Evolutionary conservation across 2,113 vertebrate genomes (phyloP).

Genomic region (Amia ocellicauda): DNA sequence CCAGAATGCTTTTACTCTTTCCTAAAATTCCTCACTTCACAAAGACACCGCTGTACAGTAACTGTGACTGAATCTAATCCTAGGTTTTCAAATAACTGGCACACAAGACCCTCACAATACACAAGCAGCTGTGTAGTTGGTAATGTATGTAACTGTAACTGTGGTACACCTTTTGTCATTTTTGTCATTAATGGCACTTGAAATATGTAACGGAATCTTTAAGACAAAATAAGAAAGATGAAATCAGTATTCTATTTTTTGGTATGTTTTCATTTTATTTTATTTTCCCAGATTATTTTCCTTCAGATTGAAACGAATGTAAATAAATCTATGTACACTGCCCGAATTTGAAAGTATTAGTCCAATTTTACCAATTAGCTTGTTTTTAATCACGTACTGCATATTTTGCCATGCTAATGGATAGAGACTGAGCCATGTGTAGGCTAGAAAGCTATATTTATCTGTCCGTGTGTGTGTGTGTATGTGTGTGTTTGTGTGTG

Average conservation of each 20-base stretch:
- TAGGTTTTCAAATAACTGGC: not conserved
- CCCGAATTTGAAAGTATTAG: conserved; percentile 66
- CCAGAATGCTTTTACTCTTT: too few species aligned
- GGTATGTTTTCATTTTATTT: conserved; percentile 44
- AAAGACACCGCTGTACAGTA: not conserved
- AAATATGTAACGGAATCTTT: conserved; percentile 57
- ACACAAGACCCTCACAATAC: too few species aligned
- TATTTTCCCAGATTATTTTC: conserved; percentile 50
- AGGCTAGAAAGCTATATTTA: conserved; percentile 67
- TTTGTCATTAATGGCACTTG: conserved; percentile 70
- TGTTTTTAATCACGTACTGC: conserved; percentile 58
- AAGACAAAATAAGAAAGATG: conserved; percentile 50
- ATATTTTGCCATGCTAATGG: conserved; percentile 56
- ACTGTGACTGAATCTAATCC: not conserved
- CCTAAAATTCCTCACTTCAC: not conserved
- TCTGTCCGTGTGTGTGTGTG: conserved; percentile 51
- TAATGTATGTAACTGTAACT: too few species aligned
- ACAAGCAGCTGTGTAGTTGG: too few species aligned
- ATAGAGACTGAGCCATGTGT: conserved; percentile 74
- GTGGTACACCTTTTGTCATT: conserved; percentile 40
- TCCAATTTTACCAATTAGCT: conserved; percentile 40
- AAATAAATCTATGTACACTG: conserved; percentile 63
- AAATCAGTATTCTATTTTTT: conserved; percentile 57
- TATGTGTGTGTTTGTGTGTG: too few species aligned
- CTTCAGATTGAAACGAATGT: conserved; percentile 59